Conservation (phyloP, 2,113 vertebrate species). For the Anseranas semipalmata region DNA sequence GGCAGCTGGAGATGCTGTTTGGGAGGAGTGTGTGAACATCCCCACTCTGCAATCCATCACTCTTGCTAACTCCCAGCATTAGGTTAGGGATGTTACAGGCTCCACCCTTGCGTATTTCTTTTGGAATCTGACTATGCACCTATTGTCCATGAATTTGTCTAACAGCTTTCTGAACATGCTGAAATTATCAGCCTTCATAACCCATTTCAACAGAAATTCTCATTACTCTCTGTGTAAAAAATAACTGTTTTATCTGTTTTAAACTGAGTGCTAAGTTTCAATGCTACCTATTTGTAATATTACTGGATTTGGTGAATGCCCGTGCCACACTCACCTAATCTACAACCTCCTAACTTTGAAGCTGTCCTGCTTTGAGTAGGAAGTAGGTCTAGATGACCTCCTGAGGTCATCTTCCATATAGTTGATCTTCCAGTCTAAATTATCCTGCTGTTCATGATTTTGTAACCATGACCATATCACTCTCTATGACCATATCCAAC, state of each 20-base stretch:
- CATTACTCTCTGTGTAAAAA: neutral
- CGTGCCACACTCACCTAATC: neutral
- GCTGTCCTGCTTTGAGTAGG: neutral
- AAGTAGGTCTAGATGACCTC: neutral
- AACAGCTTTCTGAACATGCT: neutral
- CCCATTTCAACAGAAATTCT: neutral
- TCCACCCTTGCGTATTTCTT: neutral
- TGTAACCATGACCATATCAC: neutral
- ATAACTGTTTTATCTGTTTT: neutral
- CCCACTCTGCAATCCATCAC: fast-evolving
- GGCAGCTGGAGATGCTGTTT: neutral
- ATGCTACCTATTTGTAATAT: neutral
- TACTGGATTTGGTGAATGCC: neutral
- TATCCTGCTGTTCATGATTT: neutral
- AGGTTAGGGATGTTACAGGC: neutral
- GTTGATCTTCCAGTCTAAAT: neutral
- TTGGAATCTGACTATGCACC: neutral
- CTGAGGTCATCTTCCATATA: neutral
- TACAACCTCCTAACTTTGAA: neutral
- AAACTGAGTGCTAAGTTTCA: neutral
- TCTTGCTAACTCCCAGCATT: neutral
- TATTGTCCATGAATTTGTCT: neutral
- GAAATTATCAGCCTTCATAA: neutral
- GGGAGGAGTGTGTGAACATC: neutral
- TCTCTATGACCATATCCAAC: too few species aligned